A percentile compares a stretch with the other conserved stretches of the same genome.
These are phyloP conservation scores for Brachyopa scutellaris DNA, from an alignment of 2,888 invertebrate species.

Conservation along the genomic window DNA sequence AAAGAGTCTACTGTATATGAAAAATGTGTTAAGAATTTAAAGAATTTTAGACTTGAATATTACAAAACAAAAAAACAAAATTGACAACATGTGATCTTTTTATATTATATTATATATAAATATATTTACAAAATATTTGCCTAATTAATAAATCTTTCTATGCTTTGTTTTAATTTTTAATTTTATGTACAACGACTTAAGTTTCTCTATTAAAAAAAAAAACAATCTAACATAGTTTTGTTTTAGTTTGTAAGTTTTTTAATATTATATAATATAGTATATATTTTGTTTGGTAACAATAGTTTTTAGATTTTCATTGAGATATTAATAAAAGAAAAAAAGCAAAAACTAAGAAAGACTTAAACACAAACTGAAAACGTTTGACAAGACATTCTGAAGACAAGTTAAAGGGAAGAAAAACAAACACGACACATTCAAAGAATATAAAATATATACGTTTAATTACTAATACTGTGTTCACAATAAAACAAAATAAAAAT, in stretches of 20 bases:
- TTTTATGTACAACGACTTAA: constrained; percentile 26
- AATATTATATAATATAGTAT: constrained; percentile 19
- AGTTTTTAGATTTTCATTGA: constrained; percentile 14
- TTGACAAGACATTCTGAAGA: constrained; percentile 31
- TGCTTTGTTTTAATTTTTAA: constrained; percentile 22
- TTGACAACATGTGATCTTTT: constrained; percentile 66
- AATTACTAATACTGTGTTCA: constrained; percentile 55
- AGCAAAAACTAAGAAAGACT: constrained; percentile 38
- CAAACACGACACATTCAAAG: neutral
- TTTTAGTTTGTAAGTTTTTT: constrained; percentile 48
- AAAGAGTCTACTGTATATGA: constrained; percentile 40
- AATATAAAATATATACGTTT: constrained; percentile 16
- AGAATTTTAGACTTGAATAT: constrained; percentile 45
- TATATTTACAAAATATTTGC: constrained; percentile 67
- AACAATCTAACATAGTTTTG: neutral
- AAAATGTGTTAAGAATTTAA: constrained; percentile 23
- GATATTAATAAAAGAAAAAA: constrained; percentile 3
- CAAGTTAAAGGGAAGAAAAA: neutral
- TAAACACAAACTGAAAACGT: constrained; percentile 53
- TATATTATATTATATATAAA: constrained; percentile 59
- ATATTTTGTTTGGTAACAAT: constrained; percentile 22
- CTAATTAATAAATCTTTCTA: constrained; percentile 42
- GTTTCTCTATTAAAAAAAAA: constrained; percentile 1
- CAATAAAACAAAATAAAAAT: constrained; percentile 27
- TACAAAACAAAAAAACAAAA: constrained; percentile 48